These are phyloP conservation scores for Scaptodrosophila lebanonensis DNA, from an alignment of 1,140 invertebrate genomes.

Conservation along the genomic window DNA sequence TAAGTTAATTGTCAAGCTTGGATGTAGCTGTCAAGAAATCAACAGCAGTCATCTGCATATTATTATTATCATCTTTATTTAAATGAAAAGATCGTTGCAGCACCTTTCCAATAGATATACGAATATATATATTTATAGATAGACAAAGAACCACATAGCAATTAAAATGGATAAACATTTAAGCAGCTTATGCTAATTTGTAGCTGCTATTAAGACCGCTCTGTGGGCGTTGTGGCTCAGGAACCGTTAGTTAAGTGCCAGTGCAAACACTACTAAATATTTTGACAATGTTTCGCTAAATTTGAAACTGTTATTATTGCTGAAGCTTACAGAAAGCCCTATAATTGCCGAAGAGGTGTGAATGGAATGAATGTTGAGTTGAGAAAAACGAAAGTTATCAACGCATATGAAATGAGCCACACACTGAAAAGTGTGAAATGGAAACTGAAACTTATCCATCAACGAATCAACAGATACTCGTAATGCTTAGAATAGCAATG, in stretches of 20 bases:
- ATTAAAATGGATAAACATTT: too few relatives aligned
- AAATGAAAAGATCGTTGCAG: too few relatives aligned
- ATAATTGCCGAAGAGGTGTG: conserved; percentile 43
- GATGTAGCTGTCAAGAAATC: conserved; percentile 1
- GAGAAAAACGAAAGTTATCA: conserved; percentile 62
- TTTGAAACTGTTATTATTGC: neutral
- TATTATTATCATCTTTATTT: too few relatives aligned
- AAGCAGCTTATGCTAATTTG: too few relatives aligned
- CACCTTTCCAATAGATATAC: too few relatives aligned
- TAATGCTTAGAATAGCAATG: conserved; percentile 48
- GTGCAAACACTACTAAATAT: conserved; percentile 17
- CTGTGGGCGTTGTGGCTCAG: conserved; percentile 30
- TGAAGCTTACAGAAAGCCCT: too few relatives aligned
- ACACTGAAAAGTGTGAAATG: too few relatives aligned
- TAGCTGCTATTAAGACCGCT: conserved; percentile 30
- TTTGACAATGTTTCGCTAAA: conserved; percentile 46
- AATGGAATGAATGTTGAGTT: too few relatives aligned
- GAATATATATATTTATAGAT: too few relatives aligned
- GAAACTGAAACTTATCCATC: conserved; percentile 46
- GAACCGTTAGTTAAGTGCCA: conserved; percentile 40
- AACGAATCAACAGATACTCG: conserved; percentile 29
- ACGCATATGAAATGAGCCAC: conserved; percentile 26
- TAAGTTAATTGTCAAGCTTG: neutral
- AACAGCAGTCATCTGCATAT: too few relatives aligned
- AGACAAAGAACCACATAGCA: too few relatives aligned